A percentile compares a stretch with the other conserved stretches of the same genome.
These are phyloP conservation scores for Eolophus roseicapilla DNA, from an alignment of 2,113 vertebrate species.

Conservation along the genomic window DNA sequence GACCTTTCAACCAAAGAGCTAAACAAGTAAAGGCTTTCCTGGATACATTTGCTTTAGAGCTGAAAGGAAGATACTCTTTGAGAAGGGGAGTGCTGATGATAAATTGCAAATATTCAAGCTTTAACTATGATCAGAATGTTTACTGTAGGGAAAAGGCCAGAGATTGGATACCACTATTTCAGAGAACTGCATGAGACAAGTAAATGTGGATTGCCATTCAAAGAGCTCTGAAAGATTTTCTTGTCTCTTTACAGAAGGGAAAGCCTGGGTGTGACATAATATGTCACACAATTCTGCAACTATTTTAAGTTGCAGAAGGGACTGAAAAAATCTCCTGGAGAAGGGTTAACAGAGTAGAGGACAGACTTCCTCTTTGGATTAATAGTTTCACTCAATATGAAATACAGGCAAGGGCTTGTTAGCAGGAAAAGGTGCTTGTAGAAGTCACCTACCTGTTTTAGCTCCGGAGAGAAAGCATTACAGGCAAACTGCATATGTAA, in stretches of 20 bases:
- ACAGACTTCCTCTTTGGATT: background rate
- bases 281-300: background rate
- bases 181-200: background rate
- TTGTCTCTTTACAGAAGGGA: background rate
- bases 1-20: background rate
- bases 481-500: background rate
- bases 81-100: background rate
- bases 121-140: background rate
- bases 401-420: background rate
- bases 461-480: background rate
- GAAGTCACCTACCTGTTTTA: background rate
- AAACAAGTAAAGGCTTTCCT: background rate
- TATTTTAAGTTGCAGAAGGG: background rate
- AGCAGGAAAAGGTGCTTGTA: background rate
- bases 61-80: background rate
- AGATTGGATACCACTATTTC: background rate
- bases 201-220: background rate
- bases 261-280: background rate
- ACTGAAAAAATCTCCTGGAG: background rate
- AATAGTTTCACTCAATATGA: background rate
- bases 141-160: background rate
- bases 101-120: background rate
- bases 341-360: background rate
- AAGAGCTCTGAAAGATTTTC: background rate
- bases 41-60: background rate